Evolutionary conservation across 2,113 vertebrate genomes (phyloP).

Genomic region (Ceyx melanurus): DNA sequence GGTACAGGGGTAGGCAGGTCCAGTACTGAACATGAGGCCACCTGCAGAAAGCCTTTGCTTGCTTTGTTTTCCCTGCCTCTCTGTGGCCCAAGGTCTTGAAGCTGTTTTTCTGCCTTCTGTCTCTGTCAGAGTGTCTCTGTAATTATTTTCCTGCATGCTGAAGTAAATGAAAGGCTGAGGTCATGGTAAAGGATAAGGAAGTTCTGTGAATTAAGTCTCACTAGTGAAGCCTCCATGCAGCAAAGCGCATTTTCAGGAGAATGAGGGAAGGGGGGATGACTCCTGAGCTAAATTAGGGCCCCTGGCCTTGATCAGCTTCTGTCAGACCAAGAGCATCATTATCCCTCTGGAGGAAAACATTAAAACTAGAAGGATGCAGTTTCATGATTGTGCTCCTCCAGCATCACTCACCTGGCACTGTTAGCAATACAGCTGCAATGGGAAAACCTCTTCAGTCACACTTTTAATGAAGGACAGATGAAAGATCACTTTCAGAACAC

Average conservation of each 20-base stretch:
- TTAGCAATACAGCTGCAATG: not conserved
- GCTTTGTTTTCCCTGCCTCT: not conserved
- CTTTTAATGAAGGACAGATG: not conserved
- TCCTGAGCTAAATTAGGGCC: not conserved
- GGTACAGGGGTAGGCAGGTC: not conserved
- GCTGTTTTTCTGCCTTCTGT: not conserved
- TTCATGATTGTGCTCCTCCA: not conserved
- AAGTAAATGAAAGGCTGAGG: not conserved
- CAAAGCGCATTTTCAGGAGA: not conserved
- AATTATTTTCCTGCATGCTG: not conserved
- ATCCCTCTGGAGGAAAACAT: not conserved
- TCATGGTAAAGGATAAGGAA: not conserved
- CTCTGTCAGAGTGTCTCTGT: not conserved
- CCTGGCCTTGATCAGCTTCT: not conserved
- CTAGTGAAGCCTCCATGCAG: not conserved
- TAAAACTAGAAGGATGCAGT: not conserved
- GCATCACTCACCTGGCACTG: not conserved
- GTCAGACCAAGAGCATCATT: not conserved
- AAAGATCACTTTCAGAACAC: not conserved
- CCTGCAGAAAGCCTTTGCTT: not conserved
- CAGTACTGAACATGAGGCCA: not conserved
- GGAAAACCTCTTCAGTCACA: not conserved
- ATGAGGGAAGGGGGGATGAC: not conserved
- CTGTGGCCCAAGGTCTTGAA: not conserved
- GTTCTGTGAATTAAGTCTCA: not conserved